Conservation (phyloP, 2,888 invertebrate genomes). For the Pocota personata region DNA sequence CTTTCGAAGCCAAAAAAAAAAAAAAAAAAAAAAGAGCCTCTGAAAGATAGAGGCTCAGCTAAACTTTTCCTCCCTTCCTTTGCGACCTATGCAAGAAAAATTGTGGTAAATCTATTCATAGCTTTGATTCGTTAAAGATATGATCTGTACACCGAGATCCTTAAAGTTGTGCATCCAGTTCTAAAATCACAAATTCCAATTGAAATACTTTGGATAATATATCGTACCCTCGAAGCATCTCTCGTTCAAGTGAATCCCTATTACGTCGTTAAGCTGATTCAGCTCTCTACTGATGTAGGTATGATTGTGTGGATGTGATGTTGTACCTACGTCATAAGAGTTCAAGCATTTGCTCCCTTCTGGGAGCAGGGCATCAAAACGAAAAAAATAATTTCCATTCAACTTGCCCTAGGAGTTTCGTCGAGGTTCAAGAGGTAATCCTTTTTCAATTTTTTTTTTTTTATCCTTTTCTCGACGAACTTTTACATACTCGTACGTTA, state of each 20-base stretch:
- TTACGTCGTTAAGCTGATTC: conserved; percentile 16
- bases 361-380: background rate
- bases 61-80: background rate
- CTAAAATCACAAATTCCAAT: conserved; percentile 33
- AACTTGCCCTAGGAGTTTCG: conserved; percentile 17
- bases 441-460: conserved; percentile 40
- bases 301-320: background rate
- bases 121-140: background rate
- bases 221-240: background rate
- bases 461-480: background rate
- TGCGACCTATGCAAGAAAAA: background rate
- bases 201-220: conserved; percentile 35
- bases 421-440: conserved; percentile 40
- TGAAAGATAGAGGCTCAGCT: background rate
- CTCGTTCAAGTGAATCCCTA: conserved; percentile 5
- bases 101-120: conserved; percentile 1
- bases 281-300: background rate
- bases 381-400: conserved; percentile 19
- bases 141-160: background rate
- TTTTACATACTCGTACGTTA: background rate
- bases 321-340: background rate
- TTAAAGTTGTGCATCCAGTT: conserved; percentile 29
- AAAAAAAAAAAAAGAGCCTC: background rate
- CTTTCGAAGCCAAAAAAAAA: background rate
- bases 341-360: background rate